These are phyloP conservation scores for Esperia sulphurella DNA, from an alignment of 2,888 invertebrate species.

Conservation along the genomic window DNA sequence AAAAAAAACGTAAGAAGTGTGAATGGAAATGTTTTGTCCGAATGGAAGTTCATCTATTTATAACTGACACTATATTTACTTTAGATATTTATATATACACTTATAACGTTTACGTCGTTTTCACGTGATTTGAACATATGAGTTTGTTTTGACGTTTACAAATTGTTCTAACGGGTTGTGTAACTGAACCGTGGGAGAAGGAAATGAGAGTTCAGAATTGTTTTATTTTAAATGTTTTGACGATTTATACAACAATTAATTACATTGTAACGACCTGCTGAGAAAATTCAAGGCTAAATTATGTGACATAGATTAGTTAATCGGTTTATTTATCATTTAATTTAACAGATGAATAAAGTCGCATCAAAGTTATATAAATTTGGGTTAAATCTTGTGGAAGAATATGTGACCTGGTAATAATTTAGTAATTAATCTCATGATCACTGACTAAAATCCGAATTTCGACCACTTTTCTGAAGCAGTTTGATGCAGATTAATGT, in stretches of 20 bases:
- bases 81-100: slow-evolving; percentile 24
- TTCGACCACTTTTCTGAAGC: no score
- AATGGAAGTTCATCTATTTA: slow-evolving; percentile 19
- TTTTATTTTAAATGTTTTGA: background rate
- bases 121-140: slow-evolving; percentile 38
- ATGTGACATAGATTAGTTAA: no score
- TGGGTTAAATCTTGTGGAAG: no score
- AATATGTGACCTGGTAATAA: no score
- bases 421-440: no score
- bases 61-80: slow-evolving; percentile 20
- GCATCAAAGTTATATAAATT: no score
- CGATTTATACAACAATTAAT: background rate
- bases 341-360: no score
- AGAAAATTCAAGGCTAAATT: no score
- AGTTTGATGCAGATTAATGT: no score
- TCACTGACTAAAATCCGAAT: no score
- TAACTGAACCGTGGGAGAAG: slow-evolving; percentile 23
- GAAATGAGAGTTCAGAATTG: slow-evolving; percentile 4
- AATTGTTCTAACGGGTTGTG: slow-evolving; percentile 30
- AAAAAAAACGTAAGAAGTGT: slow-evolving; percentile 23
- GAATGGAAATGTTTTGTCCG: slow-evolving; percentile 22
- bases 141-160: slow-evolving; percentile 28
- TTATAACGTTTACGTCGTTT: slow-evolving; percentile 31
- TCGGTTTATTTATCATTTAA: no score
- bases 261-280: background rate